These are phyloP conservation scores for Drosophila macrothrix DNA, from an alignment of 2,888 invertebrate genomes.

Conservation along the genomic window DNA sequence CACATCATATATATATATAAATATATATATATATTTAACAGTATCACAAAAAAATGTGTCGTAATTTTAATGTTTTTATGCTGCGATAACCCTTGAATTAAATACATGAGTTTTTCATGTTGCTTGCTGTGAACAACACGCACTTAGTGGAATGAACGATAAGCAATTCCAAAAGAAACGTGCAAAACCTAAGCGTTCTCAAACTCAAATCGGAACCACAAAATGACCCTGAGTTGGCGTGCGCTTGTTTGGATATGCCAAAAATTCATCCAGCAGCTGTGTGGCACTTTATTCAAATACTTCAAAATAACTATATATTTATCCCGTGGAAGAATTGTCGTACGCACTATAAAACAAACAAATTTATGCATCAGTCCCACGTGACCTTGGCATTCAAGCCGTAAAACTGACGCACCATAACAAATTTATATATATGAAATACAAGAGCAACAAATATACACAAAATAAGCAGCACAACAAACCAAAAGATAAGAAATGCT, in stretches of 20 bases:
- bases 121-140: not conserved
- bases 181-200: not conserved
- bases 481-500: not conserved
- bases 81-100: conserved; percentile 1
- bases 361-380: conserved; percentile 44
- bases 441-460: conserved; percentile 1
- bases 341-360: conserved; percentile 17
- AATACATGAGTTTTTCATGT: not conserved
- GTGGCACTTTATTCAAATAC: not conserved
- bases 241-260: not conserved
- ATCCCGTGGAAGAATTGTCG: conserved; percentile 1
- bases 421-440: conserved; percentile 6
- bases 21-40: not conserved
- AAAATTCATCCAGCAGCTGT: conserved; percentile 9
- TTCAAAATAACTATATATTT: conserved; percentile 3
- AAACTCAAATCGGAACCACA: not conserved
- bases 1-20: not conserved
- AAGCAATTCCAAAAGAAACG: conserved; percentile 11
- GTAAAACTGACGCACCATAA: conserved; percentile 44
- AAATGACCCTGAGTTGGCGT: not conserved
- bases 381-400: conserved; percentile 67
- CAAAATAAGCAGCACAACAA: not conserved
- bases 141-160: conserved; percentile 4
- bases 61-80: not conserved
- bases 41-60: not conserved